Conservation (phyloP, 1,140 invertebrate species). For the Scaptomyza pallida region DNA sequence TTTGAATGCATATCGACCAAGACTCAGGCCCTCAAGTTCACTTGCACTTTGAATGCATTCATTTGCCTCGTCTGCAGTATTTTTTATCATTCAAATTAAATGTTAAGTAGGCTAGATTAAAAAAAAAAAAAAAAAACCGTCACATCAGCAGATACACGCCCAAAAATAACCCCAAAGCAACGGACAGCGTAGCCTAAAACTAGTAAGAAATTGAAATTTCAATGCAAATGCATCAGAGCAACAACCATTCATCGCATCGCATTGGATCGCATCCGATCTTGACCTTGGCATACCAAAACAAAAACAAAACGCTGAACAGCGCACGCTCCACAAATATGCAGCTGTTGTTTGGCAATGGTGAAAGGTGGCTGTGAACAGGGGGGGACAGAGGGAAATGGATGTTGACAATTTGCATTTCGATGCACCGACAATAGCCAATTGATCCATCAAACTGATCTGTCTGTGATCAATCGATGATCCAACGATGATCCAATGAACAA, state of each 20-base stretch:
- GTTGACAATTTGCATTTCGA: slow-evolving; percentile 14
- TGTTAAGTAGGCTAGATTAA: slow-evolving; percentile 6
- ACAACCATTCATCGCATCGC: slow-evolving; percentile 10
- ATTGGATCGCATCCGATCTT: slow-evolving; percentile 32
- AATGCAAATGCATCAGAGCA: slow-evolving; percentile 35
- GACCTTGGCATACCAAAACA: slow-evolving; percentile 48
- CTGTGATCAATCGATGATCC: too few relatives aligned
- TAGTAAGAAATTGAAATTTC: slow-evolving; percentile 24
- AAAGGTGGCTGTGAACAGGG: neutral
- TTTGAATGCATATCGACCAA: too few relatives aligned
- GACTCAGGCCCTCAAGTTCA: too few relatives aligned
- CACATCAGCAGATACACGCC: neutral
- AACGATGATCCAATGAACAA: neutral
- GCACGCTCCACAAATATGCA: slow-evolving; percentile 35
- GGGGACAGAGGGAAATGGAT: neutral
- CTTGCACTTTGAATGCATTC: too few relatives aligned
- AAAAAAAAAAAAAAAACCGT: slow-evolving; percentile 8
- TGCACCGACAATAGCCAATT: slow-evolving; percentile 7
- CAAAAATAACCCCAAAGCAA: neutral
- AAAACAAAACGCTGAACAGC: slow-evolving; percentile 22
- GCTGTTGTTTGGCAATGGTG: slow-evolving; percentile 5
- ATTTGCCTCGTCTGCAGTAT: too few relatives aligned
- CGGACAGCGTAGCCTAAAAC: neutral
- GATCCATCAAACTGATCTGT: neutral
- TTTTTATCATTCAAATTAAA: too few relatives aligned